phyloP scores from a whole-genome alignment of 2,113 vertebrate genomes.

The Phylloscopus trochilus region DNA sequence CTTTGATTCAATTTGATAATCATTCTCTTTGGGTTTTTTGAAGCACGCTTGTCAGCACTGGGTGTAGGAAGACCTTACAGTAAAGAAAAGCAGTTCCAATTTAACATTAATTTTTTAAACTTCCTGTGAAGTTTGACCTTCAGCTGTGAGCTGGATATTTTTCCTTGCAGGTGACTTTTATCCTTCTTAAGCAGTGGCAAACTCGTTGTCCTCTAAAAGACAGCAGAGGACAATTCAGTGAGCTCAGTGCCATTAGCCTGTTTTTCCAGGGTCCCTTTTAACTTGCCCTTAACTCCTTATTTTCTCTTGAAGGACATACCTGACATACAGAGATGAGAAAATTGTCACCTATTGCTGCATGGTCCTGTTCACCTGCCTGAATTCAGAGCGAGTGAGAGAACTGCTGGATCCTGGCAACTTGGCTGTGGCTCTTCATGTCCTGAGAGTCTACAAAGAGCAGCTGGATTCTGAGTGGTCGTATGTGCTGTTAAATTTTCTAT shows the following conservation, averaged over 20 bases:
- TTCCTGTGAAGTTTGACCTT: neutral
- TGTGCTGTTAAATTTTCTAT: constrained; percentile 38
- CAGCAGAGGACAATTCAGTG: rapidly evolving
- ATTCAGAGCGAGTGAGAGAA: constrained; percentile 76
- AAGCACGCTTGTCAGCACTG: neutral
- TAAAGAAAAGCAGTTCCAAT: neutral
- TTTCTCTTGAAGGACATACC: constrained; percentile 72
- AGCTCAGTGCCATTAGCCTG: neutral
- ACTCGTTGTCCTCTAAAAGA: neutral
- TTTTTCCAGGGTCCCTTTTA: neutral
- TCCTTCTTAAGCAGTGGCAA: neutral
- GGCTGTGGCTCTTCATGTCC: constrained; percentile 73
- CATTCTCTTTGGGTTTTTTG: neutral
- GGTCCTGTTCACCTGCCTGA: constrained; percentile 89
- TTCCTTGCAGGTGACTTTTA: neutral
- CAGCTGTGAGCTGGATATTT: neutral
- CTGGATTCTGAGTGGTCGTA: constrained; percentile 91
- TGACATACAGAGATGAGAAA: constrained; percentile 82
- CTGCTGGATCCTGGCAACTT: constrained; percentile 75
- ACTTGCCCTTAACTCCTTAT: neutral
- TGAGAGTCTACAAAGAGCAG: constrained; percentile 80
- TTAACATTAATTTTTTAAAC: neutral
- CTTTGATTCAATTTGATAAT: neutral
- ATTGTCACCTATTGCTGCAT: constrained; percentile 82
- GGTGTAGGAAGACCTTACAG: neutral